Base-by-base conservation (phyloP, 2,888 invertebrate species). In the Microplitis deprimator region DNA sequence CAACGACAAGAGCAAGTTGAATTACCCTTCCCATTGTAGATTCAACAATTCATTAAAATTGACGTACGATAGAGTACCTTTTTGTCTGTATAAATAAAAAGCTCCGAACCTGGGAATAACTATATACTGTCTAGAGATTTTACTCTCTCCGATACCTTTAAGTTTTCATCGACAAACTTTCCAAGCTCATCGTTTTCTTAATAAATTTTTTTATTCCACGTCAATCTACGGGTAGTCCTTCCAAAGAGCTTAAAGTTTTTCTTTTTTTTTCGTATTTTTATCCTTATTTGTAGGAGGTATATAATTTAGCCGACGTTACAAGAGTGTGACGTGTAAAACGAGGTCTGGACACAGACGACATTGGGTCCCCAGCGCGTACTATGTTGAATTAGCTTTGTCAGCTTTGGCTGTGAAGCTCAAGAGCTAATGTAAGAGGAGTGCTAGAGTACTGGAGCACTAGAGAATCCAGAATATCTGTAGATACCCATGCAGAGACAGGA, bases 331-430 rank as follows among this genome's bases (percentile, higher is more conserved):
- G 16, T 59, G 13, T 68, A 60, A 70, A 59, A 38, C 16, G 20
- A 61, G 41, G 6, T 65, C 29, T 29, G 29, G 29, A 29, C 59
- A 59, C 39, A 73, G 40, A 17, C 61, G 67, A 82, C 84, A 80
- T 81, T 73, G 77, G 75, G 78, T 84, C 84, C 85, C 85, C 83
- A 80, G 83, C 83, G 85, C 81, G 82, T 83, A 83, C 85, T 87
- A 84, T 80, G 16, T 71, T 81, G 80, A 86, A 87, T 84, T 84
- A 85, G 83, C 85, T 85, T 84, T 81, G 86, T 87, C 87, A 86
- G 86, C 85, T 50, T 13, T 29, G 29, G 29, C 29, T 78, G 75
- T 81, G 82, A 81, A 81, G 68, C 29, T 29, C 17, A 13, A 41
- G 77, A 60, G 70, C 29, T 71, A 16, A 38, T 61, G 61, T 71